A percentile compares a stretch with the other conserved stretches of the same genome.
phyloP scores from a whole-genome alignment of 2,888 invertebrate genomes.

The Diarsia rubi region DNA sequence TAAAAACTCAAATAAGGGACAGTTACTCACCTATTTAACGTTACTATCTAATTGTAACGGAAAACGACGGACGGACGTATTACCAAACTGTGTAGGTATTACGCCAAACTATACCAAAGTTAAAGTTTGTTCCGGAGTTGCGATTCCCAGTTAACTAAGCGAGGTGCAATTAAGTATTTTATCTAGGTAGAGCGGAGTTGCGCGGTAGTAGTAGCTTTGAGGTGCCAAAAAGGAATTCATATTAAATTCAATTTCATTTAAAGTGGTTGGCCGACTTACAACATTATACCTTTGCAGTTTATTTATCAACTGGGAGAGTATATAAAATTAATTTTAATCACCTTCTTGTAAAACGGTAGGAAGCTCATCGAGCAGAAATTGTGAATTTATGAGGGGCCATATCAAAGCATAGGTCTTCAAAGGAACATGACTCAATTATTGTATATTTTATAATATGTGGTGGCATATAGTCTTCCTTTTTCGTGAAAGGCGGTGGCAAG shows the following conservation, averaged over 20 bases:
- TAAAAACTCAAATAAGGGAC: constrained; percentile 9
- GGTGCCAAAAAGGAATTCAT: constrained; percentile 75
- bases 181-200: constrained; percentile 66
- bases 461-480: constrained; percentile 71
- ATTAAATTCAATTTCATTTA: constrained; percentile 72
- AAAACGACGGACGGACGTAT: constrained; percentile 39
- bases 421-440: constrained; percentile 52
- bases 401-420: constrained; percentile 9
- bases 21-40: constrained; percentile 26
- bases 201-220: constrained; percentile 64
- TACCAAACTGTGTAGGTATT: constrained; percentile 57
- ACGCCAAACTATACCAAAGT: constrained; percentile 64
- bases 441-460: constrained; percentile 64
- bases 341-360: not conserved
- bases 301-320: constrained; percentile 20
- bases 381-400: not conserved
- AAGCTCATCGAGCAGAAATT: not conserved
- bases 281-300: constrained; percentile 55
- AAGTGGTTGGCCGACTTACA: constrained; percentile 57
- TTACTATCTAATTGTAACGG: constrained; percentile 41
- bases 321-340: constrained; percentile 24
- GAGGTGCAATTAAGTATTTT: constrained; percentile 70
- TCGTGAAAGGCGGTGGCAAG: constrained; percentile 81
- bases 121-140: constrained; percentile 78
- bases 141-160: constrained; percentile 74